phyloP scores from a whole-genome alignment of 2,888 invertebrate species.

The Drosophila quasianomalipes region DNA sequence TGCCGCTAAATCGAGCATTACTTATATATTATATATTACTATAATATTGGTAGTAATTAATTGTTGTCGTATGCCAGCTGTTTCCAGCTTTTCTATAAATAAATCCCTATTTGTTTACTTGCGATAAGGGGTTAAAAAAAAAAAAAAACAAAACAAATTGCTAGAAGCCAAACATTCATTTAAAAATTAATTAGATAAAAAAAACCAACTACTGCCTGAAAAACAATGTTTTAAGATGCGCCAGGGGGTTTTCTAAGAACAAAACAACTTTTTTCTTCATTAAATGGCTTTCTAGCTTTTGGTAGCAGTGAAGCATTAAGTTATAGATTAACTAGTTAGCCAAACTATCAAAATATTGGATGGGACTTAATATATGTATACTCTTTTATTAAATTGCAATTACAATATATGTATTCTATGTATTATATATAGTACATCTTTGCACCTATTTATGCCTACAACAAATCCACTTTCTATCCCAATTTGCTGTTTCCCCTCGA shows the following conservation, averaged over 20 bases:
- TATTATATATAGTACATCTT: no score
- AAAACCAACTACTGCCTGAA: background rate
- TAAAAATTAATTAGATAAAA: background rate
- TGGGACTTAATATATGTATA: background rate
- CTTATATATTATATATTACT: background rate
- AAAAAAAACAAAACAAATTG: no score
- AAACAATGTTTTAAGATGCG: background rate
- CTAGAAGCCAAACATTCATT: background rate
- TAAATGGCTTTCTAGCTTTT: background rate
- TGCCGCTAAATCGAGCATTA: background rate
- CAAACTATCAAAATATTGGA: background rate
- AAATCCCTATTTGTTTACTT: background rate
- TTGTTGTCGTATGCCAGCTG: background rate
- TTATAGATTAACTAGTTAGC: background rate
- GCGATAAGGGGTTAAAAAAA: background rate
- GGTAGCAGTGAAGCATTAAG: accelerated
- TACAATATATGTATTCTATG: accelerated
- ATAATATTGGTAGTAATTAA: background rate
- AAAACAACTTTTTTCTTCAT: background rate
- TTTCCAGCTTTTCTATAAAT: background rate
- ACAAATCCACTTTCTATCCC: background rate
- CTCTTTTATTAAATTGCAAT: background rate
- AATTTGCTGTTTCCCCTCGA: accelerated
- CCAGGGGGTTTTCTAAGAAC: no score
- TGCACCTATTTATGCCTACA: background rate